A percentile compares a stretch with the other conserved stretches of the same genome.
These are phyloP conservation scores for Arctocebus calabarensis DNA, from an alignment of 2,797 vertebrate genomes.

Conservation along the genomic window DNA sequence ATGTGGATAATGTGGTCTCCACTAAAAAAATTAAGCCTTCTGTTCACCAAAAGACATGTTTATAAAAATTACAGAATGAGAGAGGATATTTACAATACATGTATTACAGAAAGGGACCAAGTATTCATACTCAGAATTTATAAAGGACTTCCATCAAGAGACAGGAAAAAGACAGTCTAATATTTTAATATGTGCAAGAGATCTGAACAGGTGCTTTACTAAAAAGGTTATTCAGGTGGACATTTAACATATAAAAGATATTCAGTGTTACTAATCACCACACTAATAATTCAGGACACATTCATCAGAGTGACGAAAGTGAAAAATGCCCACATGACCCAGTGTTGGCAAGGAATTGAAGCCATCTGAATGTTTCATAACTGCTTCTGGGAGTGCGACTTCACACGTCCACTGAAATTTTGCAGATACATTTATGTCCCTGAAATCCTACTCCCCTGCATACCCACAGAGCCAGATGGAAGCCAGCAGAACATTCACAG, in stretches of 20 bases:
- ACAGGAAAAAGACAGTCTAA: neutral
- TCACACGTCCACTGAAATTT: neutral
- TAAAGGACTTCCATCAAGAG: neutral
- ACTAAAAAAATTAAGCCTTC: neutral
- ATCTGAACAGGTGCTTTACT: neutral
- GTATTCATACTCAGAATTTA: neutral
- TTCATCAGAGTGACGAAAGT: rapidly evolving
- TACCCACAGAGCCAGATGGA: neutral
- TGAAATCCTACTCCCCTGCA: too few species aligned
- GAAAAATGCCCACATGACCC: neutral
- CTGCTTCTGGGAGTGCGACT: neutral
- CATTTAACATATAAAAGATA: neutral
- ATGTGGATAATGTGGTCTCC: neutral
- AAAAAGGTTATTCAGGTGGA: neutral
- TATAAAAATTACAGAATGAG: neutral
- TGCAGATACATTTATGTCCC: too few species aligned
- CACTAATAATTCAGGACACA: neutral
- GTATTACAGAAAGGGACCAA: too few species aligned
- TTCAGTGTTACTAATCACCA: rapidly evolving
- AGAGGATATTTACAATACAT: neutral
- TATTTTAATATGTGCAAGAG: neutral
- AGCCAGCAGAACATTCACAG: neutral
- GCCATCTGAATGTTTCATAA: too few species aligned
- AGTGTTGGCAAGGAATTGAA: neutral
- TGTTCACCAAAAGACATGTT: neutral